Base-by-base conservation (phyloP, 2,888 invertebrate species). In the Troides helena region DNA sequence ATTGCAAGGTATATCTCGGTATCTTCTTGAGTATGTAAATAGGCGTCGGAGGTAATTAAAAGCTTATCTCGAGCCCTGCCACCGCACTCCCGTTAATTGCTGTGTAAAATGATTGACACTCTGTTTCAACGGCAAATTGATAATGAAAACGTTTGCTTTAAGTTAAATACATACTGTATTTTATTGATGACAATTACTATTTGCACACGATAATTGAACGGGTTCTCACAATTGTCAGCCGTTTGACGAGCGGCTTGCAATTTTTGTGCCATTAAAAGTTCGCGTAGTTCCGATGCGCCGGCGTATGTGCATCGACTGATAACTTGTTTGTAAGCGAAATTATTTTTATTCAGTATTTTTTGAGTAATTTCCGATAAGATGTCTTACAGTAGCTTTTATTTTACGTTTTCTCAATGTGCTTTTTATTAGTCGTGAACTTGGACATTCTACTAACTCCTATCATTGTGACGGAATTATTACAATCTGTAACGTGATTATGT, bases 171-270 rank as follows among this genome's bases (percentile, higher is more conserved):
- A 83, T 86, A 84, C 82, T 85, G 85, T 88, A 87, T 88, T 88
- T 57, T 86, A 85, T 84, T 88, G 86, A 88, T 86, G 87, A 88
- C 90, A 87, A 91, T 90, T 89, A 88, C 86, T 90, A 91, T 90
- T 91, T 89, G 84, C 88, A 81, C 85, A 82, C 82, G 86, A 90
- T 92, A 92, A 92, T 92, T 92, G 91, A 92, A 88, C 88, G 86
- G 80, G 90, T 92, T 92, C 92, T 90, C 92, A 92, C 92, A 91
- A 92, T 90, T 89, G 90, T 92, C 92, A 89, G 84, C 70, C 73
- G 74, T 77, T 79, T 86, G 90, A 90, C 83, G 88, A 89, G 88
- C 82, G 79, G 87, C 81, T 84, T 80, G 87, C 83, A 78, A 88
- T 86, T 91, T 91, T 87, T 81, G 80, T 80, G 74, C 77, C 78